A percentile compares a stretch with the other conserved stretches of the same genome.
Evolutionary conservation across 2,888 invertebrate species (phyloP).

Genomic region (Chouioia cunea): DNA sequence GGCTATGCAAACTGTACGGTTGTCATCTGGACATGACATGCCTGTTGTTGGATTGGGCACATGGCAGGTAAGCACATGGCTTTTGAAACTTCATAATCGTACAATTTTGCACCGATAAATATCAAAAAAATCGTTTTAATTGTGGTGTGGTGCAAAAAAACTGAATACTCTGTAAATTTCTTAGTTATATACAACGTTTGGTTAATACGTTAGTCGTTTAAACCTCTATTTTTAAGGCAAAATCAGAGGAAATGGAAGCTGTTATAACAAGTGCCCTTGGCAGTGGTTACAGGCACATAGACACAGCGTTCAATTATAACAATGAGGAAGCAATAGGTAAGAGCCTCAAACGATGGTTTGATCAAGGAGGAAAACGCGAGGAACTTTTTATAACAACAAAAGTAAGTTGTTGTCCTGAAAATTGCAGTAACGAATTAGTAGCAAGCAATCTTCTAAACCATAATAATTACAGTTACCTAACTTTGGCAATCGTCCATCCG

Average conservation of each 20-base stretch:
- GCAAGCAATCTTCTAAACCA: constrained; percentile 12
- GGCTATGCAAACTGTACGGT: constrained; percentile 56
- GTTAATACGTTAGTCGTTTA: no score
- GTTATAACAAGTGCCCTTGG: constrained; percentile 77
- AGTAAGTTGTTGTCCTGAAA: constrained; percentile 67
- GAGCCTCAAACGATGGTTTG: constrained; percentile 77
- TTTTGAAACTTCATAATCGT: no score
- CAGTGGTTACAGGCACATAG: constrained; percentile 81
- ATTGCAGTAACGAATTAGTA: not conserved
- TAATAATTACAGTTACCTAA: constrained; percentile 74
- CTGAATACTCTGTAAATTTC: no score
- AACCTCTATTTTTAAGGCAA: constrained; percentile 69
- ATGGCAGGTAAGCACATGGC: constrained; percentile 42
- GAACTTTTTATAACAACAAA: constrained; percentile 87
- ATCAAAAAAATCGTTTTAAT: not conserved
- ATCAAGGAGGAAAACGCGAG: constrained; percentile 75
- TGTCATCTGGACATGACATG: constrained; percentile 72
- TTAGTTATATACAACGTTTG: no score
- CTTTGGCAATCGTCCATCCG: constrained; percentile 76
- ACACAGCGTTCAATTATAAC: constrained; percentile 84
- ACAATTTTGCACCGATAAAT: no score
- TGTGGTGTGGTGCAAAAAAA: no score
- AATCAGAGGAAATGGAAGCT: constrained; percentile 75
- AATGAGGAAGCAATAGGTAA: constrained; percentile 83
- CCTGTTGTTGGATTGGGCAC: constrained; percentile 81